phyloP scores from a whole-genome alignment of 2,888 invertebrate species.

The Agrochola macilenta region DNA sequence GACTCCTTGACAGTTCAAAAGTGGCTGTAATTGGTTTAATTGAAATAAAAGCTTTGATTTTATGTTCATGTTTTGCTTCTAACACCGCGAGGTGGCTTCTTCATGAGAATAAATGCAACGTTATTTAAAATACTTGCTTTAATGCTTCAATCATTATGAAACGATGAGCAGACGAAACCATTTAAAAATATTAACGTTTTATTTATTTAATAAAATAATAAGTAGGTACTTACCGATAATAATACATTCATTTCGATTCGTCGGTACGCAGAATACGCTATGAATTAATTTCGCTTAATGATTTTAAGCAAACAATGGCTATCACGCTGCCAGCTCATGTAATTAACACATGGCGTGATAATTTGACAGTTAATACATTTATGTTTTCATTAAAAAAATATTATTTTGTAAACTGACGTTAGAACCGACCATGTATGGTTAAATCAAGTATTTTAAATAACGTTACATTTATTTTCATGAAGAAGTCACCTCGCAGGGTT shows the following conservation, averaged over 20 bases:
- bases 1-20: not conserved
- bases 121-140: not conserved
- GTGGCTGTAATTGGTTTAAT: not conserved
- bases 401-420: not conserved
- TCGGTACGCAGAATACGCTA: not conserved
- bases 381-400: not conserved
- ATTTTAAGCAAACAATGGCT: slow-evolving; percentile 3
- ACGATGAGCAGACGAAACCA: not conserved
- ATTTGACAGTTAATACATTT: not conserved
- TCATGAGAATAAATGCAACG: not conserved
- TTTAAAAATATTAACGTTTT: not conserved
- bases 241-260: not conserved
- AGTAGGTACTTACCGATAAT: too few species aligned
- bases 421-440: not conserved
- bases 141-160: not conserved
- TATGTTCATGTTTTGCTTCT: not conserved
- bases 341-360: not conserved
- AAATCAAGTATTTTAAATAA: too few species aligned
- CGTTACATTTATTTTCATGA: too few species aligned
- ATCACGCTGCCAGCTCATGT: not conserved
- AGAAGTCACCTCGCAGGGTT: too few species aligned
- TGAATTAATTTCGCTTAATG: not conserved
- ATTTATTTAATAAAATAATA: not conserved
- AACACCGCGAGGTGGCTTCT: too few species aligned
- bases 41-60: not conserved